phyloP scores from a whole-genome alignment of 2,113 vertebrate genomes.

The Myotis lucifugus region DNA sequence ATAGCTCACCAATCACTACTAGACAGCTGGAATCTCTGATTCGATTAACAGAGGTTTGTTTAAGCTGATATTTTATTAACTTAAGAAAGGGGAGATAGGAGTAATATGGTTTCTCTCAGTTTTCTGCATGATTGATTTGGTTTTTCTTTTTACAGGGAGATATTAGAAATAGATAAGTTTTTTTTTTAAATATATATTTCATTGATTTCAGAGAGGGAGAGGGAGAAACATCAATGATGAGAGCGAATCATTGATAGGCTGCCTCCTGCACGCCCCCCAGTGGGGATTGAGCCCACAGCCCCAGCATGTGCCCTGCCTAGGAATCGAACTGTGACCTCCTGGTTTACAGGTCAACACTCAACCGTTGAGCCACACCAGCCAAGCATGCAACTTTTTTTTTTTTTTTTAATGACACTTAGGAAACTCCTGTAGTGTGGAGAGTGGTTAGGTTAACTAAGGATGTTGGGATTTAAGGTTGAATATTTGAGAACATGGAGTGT shows the following conservation, averaged over 20 bases:
- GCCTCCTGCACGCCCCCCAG: too few relatives aligned
- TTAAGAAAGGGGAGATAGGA: not conserved
- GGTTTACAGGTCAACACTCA: too few relatives aligned
- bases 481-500: not conserved
- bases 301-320: too few relatives aligned
- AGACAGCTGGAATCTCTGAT: slow-evolving; percentile 97
- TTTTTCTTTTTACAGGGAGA: slow-evolving; percentile 30
- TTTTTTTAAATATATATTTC: too few relatives aligned
- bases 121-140: not conserved
- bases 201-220: too few relatives aligned
- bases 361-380: too few relatives aligned
- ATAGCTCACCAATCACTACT: slow-evolving; percentile 96
- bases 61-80: not conserved
- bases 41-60: slow-evolving; percentile 92
- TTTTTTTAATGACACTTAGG: not conserved
- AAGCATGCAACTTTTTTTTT: not conserved
- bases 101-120: not conserved
- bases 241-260: too few relatives aligned
- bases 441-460: not conserved
- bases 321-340: too few relatives aligned
- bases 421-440: not conserved
- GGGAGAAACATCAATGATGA: too few relatives aligned
- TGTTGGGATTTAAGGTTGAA: not conserved
- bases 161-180: not conserved
- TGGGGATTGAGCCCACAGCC: too few relatives aligned